These are phyloP conservation scores for Sipha flava DNA, from an alignment of 1,140 invertebrate genomes.

Conservation along the genomic window DNA sequence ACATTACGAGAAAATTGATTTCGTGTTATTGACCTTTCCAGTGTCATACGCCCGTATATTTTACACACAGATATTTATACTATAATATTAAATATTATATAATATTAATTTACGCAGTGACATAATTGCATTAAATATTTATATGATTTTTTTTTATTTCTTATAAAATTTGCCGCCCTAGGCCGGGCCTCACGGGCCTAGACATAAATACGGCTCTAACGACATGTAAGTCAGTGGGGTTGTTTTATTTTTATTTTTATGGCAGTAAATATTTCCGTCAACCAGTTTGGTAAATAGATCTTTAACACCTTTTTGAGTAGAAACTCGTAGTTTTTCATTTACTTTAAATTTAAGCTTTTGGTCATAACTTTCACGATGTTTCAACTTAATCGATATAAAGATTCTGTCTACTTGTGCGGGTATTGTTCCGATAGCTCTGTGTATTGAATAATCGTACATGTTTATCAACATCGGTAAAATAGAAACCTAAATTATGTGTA, in stretches of 20 bases:
- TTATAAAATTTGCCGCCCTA: no score
- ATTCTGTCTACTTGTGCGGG: not conserved
- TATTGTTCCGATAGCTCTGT: not conserved
- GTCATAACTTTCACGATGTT: not conserved
- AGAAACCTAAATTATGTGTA: not conserved
- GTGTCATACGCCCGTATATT: no score
- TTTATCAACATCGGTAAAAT: not conserved
- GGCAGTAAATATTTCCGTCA: constrained; percentile 30
- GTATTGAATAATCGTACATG: not conserved
- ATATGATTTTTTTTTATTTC: no score
- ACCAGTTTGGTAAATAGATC: constrained; percentile 27
- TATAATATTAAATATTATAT: no score
- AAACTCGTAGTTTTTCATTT: constrained; percentile 29
- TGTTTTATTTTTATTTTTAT: constrained; percentile 13
- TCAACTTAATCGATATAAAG: not conserved
- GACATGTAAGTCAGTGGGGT: constrained; percentile 2
- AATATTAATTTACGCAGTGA: no score
- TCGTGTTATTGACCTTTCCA: no score
- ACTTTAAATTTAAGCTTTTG: constrained; percentile 10
- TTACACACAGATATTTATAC: no score
- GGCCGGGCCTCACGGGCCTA: no score
- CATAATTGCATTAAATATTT: no score
- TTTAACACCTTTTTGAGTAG: constrained; percentile 32
- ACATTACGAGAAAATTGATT: no score
- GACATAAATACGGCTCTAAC: no score